These are phyloP conservation scores for Tiaroga cobitis DNA, from an alignment of 2,797 vertebrate genomes.

Conservation along the genomic window DNA sequence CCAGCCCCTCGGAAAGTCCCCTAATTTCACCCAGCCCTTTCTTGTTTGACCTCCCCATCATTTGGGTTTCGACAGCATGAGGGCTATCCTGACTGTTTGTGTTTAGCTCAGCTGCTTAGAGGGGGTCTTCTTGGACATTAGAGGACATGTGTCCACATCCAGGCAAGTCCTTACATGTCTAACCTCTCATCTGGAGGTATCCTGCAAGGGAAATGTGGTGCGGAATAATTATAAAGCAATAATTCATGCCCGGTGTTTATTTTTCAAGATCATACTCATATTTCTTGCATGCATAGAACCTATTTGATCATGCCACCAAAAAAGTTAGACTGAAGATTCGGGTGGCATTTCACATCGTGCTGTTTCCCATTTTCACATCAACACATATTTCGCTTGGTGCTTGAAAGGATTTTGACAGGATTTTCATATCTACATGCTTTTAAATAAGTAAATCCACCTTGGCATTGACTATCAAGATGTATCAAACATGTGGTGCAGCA, in stretches of 20 bases:
- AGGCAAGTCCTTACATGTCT: conserved; percentile 76
- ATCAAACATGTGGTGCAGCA: not conserved
- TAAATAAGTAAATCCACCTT: not conserved
- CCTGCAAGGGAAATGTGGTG: conserved; percentile 35
- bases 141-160: conserved; percentile 73
- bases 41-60: conserved; percentile 65
- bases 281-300: not conserved
- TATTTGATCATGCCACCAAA: not conserved
- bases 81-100: conserved; percentile 72
- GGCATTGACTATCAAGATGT: not conserved
- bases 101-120: conserved; percentile 75
- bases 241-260: not conserved
- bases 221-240: not conserved
- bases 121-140: conserved; percentile 74
- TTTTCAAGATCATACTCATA: not conserved
- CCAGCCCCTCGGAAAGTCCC: conserved; percentile 71
- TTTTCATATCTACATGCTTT: not conserved
- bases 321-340: not conserved
- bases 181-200: conserved; percentile 65
- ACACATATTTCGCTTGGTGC: not conserved
- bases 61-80: conserved; percentile 71
- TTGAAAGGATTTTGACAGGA: conserved; percentile 1
- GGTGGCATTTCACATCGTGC: conserved; percentile 8
- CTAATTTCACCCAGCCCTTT: conserved; percentile 66
- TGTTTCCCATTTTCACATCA: conserved; percentile 30